Evolutionary conservation across 2,113 vertebrate genomes (phyloP).

Genomic region (Megaceryle torquata): DNA sequence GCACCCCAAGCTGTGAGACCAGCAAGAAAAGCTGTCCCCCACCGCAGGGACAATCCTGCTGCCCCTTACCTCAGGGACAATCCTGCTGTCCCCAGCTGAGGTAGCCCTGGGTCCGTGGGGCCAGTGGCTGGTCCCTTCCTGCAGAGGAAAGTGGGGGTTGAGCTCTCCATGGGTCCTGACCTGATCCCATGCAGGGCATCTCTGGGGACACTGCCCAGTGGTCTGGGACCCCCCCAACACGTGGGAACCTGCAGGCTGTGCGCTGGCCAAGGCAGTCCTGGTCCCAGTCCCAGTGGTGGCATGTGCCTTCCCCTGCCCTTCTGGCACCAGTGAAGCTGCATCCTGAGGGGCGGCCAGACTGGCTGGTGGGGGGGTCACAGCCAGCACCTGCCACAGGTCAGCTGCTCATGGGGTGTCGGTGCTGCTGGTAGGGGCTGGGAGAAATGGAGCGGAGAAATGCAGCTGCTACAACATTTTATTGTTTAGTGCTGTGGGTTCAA

Average conservation of each 20-base stretch:
- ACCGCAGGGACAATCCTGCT: neutral
- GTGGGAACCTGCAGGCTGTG: neutral
- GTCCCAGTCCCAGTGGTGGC: neutral
- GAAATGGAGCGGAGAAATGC: neutral
- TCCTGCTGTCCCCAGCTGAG: neutral
- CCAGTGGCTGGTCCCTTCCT: neutral
- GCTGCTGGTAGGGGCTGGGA: neutral
- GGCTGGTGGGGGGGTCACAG: accelerated
- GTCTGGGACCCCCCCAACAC: neutral
- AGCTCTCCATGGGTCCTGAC: neutral
- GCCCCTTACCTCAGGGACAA: neutral
- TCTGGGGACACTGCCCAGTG: accelerated
- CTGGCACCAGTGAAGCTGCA: accelerated
- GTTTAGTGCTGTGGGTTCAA: slow-evolving; percentile 29
- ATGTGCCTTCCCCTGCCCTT: accelerated
- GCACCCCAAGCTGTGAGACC: neutral
- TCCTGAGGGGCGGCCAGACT: neutral
- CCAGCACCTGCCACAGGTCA: accelerated
- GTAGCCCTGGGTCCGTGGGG: neutral
- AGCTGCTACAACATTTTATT: slow-evolving; percentile 51
- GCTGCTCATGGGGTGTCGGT: accelerated
- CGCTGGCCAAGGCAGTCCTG: neutral
- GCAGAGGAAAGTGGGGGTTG: neutral
- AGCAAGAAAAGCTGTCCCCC: neutral
- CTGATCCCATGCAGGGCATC: neutral